A percentile compares a stretch with the other conserved stretches of the same genome.
Conservation (phyloP, 2,113 vertebrate genomes). For the Poecilia latipinna region DNA sequence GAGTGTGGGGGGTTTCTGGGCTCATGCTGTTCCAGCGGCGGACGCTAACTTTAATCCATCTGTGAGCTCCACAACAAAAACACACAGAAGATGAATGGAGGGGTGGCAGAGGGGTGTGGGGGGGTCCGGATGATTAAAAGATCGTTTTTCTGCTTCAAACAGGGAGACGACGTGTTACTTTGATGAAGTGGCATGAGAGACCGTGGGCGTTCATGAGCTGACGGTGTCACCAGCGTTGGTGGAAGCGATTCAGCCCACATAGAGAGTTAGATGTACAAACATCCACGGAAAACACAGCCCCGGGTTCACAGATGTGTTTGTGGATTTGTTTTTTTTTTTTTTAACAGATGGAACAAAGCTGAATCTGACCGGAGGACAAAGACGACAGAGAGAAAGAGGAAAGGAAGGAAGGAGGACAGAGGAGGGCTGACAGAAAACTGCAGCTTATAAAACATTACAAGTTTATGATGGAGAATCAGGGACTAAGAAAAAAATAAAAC, state of each 20-base stretch:
- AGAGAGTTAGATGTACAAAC: slow-evolving; percentile 74
- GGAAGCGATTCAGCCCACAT: slow-evolving; percentile 69
- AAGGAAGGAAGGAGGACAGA: slow-evolving; percentile 3
- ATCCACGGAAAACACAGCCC: slow-evolving; percentile 75
- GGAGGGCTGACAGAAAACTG: slow-evolving; percentile 20
- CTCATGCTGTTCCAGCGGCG: slow-evolving; percentile 70
- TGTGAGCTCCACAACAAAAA: slow-evolving; percentile 22
- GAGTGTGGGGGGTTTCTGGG: slow-evolving; percentile 32
- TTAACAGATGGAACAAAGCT: slow-evolving; percentile 54
- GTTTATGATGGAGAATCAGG: background rate
- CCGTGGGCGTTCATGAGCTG: slow-evolving; percentile 47
- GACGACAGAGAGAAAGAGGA: slow-evolving; percentile 22
- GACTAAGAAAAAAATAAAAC: too few species aligned
- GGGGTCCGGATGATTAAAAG: background rate
- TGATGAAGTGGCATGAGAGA: slow-evolving; percentile 24
- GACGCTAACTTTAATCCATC: slow-evolving; percentile 47
- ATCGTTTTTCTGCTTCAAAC: slow-evolving; percentile 10
- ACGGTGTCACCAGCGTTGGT: slow-evolving; percentile 68
- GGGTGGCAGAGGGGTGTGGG: too few species aligned
- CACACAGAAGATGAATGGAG: background rate
- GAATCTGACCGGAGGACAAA: slow-evolving; percentile 29
- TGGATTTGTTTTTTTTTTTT: slow-evolving; percentile 3
- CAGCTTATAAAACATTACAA: slow-evolving; percentile 57
- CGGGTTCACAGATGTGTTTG: slow-evolving; percentile 51
- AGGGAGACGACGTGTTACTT: slow-evolving; percentile 16